Percentiles rank a stretch among this genome's conserved stretches.
Conservation (phyloP, 2,888 invertebrate species). For the Platypus cylindrus region DNA sequence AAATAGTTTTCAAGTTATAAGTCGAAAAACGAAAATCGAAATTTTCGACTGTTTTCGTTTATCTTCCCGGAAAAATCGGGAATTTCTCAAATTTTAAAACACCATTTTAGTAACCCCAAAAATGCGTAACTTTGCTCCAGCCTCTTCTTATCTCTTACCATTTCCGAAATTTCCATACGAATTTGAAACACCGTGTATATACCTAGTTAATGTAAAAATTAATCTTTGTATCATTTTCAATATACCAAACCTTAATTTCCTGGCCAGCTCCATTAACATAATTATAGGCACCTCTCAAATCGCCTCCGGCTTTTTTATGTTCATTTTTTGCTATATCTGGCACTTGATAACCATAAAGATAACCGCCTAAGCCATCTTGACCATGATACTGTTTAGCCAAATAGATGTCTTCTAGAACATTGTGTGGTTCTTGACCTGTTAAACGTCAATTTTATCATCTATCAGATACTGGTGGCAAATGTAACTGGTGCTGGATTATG, state of each 20-base stretch:
- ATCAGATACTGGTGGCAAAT: neutral
- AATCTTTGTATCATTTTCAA: neutral
- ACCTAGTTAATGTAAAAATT: too few species aligned
- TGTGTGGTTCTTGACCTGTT: slow-evolving; percentile 41
- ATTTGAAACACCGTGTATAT: too few species aligned
- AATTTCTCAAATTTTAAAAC: too few species aligned
- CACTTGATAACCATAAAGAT: slow-evolving; percentile 58
- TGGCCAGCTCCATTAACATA: slow-evolving; percentile 49
- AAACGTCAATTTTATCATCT: neutral
- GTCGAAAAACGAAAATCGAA: too few species aligned
- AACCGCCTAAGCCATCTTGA: slow-evolving; percentile 49
- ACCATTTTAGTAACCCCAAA: too few species aligned
- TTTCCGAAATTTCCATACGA: too few species aligned
- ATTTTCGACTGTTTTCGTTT: too few species aligned
- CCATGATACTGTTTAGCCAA: slow-evolving; percentile 60
- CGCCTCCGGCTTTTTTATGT: slow-evolving; percentile 54
- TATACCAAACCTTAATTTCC: slow-evolving; percentile 46
- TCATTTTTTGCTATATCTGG: slow-evolving; percentile 65
- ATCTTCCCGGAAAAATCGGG: too few species aligned
- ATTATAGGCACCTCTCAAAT: slow-evolving; percentile 58
- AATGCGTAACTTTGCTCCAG: too few species aligned
- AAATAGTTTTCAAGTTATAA: too few species aligned
- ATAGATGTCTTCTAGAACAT: slow-evolving; percentile 58
- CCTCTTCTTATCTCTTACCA: too few species aligned
- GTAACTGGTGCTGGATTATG: neutral